A percentile compares a stretch with the other conserved stretches of the same genome.
Conservation (phyloP, 2,113 vertebrate genomes). For the Leptocoma aspasia region DNA sequence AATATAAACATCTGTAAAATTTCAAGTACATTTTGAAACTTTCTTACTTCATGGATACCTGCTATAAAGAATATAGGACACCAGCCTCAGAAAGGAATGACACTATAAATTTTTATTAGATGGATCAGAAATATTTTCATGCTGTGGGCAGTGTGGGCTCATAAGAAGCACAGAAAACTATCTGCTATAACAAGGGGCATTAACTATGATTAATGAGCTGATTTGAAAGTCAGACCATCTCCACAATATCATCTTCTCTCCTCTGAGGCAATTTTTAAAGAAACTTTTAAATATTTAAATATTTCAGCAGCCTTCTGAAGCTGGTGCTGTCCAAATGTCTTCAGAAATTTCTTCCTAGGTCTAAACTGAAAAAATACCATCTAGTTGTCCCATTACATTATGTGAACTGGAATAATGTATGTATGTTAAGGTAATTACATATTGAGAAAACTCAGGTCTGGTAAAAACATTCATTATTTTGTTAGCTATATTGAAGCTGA, state of each 20-base stretch:
- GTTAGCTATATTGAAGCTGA: neutral
- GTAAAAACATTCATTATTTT: neutral
- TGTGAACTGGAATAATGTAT: neutral
- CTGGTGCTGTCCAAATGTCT: neutral
- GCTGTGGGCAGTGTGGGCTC: constrained; percentile 34
- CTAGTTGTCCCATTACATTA: neutral
- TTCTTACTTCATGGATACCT: neutral
- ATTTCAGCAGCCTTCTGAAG: neutral
- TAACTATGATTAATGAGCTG: constrained; percentile 62
- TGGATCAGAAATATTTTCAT: constrained; percentile 48
- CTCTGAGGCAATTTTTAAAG: constrained; percentile 34
- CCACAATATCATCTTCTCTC: constrained; percentile 15
- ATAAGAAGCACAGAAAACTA: constrained; percentile 31
- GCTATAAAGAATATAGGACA: neutral
- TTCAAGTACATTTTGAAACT: neutral
- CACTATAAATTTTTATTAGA: constrained; percentile 49
- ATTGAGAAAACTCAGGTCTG: neutral
- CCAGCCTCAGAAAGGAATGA: neutral
- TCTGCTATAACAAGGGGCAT: constrained; percentile 55
- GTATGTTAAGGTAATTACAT: neutral
- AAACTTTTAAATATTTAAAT: constrained; percentile 38
- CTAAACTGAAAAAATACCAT: neutral
- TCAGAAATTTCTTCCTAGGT: neutral
- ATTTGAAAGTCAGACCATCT: constrained; percentile 56
- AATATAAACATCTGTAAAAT: neutral